phyloP scores from a whole-genome alignment of 2,888 invertebrate species.

The Buathra laborator region DNA sequence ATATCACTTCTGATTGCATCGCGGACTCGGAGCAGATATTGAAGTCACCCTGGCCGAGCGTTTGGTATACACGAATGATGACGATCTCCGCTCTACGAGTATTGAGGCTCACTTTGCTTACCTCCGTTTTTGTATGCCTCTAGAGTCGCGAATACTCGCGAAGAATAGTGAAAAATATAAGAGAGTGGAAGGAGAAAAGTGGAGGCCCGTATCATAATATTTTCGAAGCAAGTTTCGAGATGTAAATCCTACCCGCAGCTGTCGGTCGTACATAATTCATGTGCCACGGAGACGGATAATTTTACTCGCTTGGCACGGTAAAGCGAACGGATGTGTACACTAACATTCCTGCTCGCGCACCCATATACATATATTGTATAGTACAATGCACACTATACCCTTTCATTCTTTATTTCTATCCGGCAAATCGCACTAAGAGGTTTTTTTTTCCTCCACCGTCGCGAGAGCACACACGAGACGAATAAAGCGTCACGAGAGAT shows the following conservation, averaged over 20 bases:
- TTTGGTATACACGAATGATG: not conserved
- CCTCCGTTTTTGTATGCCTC: not conserved
- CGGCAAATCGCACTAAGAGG: constrained; percentile 36
- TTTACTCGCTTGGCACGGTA: constrained; percentile 16
- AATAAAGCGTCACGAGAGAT: constrained; percentile 32
- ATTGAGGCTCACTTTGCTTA: constrained; percentile 9
- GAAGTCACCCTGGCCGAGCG: constrained; percentile 24
- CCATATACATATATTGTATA: not conserved
- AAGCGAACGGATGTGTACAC: not conserved
- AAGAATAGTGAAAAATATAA: not conserved
- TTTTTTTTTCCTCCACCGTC: constrained; percentile 15
- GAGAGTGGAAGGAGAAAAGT: not conserved
- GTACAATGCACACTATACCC: not conserved
- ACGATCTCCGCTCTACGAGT: not conserved
- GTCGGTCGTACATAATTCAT: constrained; percentile 17
- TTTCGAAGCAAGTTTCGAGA: constrained; percentile 12
- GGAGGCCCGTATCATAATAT: constrained; percentile 11
- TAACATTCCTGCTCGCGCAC: not conserved
- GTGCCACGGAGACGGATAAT: constrained; percentile 5
- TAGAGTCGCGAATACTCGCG: not conserved
- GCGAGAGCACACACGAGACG: constrained; percentile 19
- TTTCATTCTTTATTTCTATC: constrained; percentile 3
- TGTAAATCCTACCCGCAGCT: constrained; percentile 18
- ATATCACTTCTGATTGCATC: constrained; percentile 40
- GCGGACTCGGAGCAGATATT: constrained; percentile 36